A percentile compares a stretch with the other conserved stretches of the same genome.
These are phyloP conservation scores for Actinemys pallida DNA, from an alignment of 2,113 vertebrate genomes.

Conservation along the genomic window DNA sequence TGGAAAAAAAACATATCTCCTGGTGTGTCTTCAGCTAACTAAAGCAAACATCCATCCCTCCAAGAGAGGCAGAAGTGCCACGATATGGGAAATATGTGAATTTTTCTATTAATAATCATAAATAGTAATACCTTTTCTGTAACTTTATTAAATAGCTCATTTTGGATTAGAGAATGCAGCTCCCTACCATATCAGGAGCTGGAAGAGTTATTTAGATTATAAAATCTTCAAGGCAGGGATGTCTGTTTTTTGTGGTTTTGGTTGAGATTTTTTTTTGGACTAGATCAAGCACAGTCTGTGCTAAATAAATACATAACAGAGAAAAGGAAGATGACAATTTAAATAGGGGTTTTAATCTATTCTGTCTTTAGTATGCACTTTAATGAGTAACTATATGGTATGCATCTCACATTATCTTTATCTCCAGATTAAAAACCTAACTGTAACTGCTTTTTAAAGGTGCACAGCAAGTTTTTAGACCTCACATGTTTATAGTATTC, in stretches of 20 bases:
- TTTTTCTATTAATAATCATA: constrained; percentile 4
- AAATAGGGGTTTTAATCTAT: not conserved
- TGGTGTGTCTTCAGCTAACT: not conserved
- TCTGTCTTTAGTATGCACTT: not conserved
- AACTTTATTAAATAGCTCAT: constrained; percentile 22
- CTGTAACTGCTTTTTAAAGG: not conserved
- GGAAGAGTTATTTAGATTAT: not conserved
- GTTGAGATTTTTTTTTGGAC: not conserved
- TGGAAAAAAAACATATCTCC: not conserved
- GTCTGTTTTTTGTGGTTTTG: not conserved
- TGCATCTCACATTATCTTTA: not conserved
- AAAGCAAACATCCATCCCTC: not conserved
- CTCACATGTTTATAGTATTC: not conserved
- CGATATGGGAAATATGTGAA: not conserved
- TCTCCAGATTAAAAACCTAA: not conserved
- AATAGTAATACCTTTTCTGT: constrained; percentile 55
- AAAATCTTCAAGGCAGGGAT: not conserved
- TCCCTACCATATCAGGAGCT: constrained; percentile 3
- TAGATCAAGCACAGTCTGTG: not conserved
- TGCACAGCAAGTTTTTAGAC: not conserved
- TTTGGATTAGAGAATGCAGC: constrained; percentile 14
- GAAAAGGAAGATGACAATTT: not conserved
- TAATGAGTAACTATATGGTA: not conserved
- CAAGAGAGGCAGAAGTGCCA: not conserved
- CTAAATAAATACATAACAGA: not conserved